phyloP scores from a whole-genome alignment of 1,140 invertebrate genomes.

The Ctenoplectra terminalis region DNA sequence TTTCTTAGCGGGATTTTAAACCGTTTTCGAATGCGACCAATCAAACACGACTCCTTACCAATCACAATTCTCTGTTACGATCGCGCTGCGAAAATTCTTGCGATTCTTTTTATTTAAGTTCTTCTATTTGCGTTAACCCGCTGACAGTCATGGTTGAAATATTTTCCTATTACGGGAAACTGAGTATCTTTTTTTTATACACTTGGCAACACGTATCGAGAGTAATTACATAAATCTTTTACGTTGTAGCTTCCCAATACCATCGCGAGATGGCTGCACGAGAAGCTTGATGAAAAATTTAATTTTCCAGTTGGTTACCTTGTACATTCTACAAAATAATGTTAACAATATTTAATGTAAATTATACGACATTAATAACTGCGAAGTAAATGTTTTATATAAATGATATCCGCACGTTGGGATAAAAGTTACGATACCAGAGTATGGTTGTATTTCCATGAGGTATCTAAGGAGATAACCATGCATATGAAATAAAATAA shows the following conservation, averaged over 20 bases:
- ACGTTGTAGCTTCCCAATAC: neutral
- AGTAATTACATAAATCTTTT: neutral
- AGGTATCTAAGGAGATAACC: neutral
- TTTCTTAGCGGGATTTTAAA: neutral
- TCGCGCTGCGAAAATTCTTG: neutral
- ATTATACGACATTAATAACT: neutral
- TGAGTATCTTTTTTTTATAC: neutral
- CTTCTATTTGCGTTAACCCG: neutral
- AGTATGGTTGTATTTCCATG: neutral
- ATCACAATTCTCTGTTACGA: neutral
- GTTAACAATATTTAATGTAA: no score
- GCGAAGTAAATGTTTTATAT: neutral
- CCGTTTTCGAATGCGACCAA: conserved; percentile 35
- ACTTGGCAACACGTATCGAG: neutral
- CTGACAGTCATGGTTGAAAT: neutral
- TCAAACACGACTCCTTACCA: neutral
- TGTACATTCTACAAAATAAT: neutral
- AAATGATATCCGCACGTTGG: neutral
- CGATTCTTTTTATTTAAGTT: neutral
- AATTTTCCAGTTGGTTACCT: neutral
- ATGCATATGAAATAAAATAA: neutral
- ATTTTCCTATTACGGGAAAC: neutral
- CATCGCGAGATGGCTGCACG: conserved; percentile 13
- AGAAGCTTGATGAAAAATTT: neutral
- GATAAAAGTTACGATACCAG: neutral